Conservation (phyloP, 2,888 invertebrate species). For the Chrysomela aeneicollis region DNA sequence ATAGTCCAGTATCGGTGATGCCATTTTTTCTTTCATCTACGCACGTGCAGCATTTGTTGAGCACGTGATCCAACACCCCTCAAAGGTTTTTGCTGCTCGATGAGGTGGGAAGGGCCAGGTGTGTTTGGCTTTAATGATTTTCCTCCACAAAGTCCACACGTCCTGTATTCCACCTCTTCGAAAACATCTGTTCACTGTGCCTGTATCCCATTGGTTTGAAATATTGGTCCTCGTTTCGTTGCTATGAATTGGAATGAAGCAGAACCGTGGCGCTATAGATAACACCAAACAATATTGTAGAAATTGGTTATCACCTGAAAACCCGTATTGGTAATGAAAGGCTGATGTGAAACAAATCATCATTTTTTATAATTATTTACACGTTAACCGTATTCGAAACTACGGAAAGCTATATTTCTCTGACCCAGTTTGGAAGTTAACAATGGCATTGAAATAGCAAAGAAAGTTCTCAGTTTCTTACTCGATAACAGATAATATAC, state of each 20-base stretch:
- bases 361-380: conserved; percentile 15
- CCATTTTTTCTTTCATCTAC: not conserved
- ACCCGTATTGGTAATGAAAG: conserved; percentile 8
- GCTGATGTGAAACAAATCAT: conserved; percentile 14
- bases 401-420: conserved; percentile 27
- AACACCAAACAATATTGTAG: not conserved
- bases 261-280: no score
- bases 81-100: not conserved
- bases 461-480: no score
- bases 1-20: no score
- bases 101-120: not conserved
- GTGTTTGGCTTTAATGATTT: not conserved
- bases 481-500: conserved; percentile 23
- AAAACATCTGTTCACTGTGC: not conserved
- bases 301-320: not conserved
- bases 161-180: no score
- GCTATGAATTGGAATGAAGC: not conserved
- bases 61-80: conserved; percentile 8
- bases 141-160: not conserved
- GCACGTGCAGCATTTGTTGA: not conserved
- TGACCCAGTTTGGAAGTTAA: conserved; percentile 26
- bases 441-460: conserved; percentile 27
- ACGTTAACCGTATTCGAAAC: conserved; percentile 11
- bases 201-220: not conserved
- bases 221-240: not conserved